phyloP scores from a whole-genome alignment of 2,113 vertebrate genomes.

The Corydoras maculifer region DNA sequence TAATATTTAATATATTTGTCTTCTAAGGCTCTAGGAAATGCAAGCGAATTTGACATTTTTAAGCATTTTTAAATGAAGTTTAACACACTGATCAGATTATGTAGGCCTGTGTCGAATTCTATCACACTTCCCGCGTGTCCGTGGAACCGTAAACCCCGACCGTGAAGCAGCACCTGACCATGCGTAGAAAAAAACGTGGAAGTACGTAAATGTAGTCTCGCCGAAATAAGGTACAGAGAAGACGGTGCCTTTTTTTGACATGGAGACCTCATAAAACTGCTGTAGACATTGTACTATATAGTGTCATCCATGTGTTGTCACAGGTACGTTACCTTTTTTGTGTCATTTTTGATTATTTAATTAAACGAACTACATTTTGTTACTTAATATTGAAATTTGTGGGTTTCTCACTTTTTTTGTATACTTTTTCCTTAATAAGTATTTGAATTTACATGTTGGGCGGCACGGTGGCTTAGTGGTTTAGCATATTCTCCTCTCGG shows the following conservation, averaged over 20 bases:
- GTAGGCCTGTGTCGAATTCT: constrained; percentile 31
- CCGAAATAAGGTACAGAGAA: constrained; percentile 35
- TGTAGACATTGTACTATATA: constrained; percentile 46
- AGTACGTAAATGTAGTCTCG: constrained; percentile 31
- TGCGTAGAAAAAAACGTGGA: constrained; percentile 7
- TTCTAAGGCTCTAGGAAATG: constrained; percentile 63
- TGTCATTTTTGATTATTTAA: constrained; percentile 49
- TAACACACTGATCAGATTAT: constrained; percentile 34
- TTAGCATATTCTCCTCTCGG: too few species aligned
- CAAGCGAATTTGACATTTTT: constrained; percentile 58
- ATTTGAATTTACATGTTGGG: too few species aligned
- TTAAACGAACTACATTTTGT: constrained; percentile 49
- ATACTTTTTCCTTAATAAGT: too few species aligned
- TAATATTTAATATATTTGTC: constrained; percentile 74
- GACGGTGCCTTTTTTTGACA: constrained; percentile 35
- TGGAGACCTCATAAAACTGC: constrained; percentile 44
- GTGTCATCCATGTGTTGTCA: constrained; percentile 45
- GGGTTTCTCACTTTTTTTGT: too few species aligned
- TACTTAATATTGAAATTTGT: constrained; percentile 19
- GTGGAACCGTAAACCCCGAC: constrained; percentile 15
- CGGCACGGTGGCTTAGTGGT: too few species aligned
- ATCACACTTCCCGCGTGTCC: constrained; percentile 27
- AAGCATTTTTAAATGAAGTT: constrained; percentile 52
- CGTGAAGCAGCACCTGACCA: neutral
- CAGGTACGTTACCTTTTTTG: constrained; percentile 44